Evolutionary conservation across 2,888 invertebrate species (phyloP), one percentile per base, ranked within the genome.

Genomic region (Galeopsomyia nigrocyanea): DNA sequence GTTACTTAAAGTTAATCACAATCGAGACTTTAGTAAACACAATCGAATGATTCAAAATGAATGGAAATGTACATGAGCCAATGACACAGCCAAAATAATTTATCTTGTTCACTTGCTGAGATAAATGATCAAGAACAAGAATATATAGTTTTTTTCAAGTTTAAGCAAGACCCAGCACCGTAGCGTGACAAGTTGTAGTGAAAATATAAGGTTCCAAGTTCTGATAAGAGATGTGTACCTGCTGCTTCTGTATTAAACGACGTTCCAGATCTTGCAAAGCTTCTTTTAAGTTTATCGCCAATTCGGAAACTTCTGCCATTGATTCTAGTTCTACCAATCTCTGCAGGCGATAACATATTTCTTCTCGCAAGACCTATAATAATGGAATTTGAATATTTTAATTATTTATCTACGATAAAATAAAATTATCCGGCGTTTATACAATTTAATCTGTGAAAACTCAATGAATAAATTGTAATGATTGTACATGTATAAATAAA

Each of bases 141-240:
- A 10, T 39, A 39, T 10, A 39, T 9, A 39, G 13, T 26, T 55
- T 9, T 63, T 72, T 73, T 55, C 51, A 62, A 17, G 71, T 70
- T 71, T 80, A 82, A 83, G 84, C 82, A 71, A 77, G 77, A 76
- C 81, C 82, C 81, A 79, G 78, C 79, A 85, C 81, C 79, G 79
- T 79, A 75, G 80, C 78, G 76, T 79, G 81, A 78, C 77, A 79
- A 79, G 78, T 78, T 79, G 79, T 77, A 76, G 79, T 78, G 76
- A 82, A 80, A 80, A 80, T 79, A 77, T 80, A 82, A 82, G 81
- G 79, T 79, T 81, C 82, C 74, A 82, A 79, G 79, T 81, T 83
- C 79, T 72, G 80, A 82, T 80, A 83, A 82, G 79, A 79, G 79
- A 79, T 77, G 80, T 81, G 79, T 86, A 86, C 86, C 86, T 86